A percentile compares a stretch with the other conserved stretches of the same genome.
phyloP scores from a whole-genome alignment of 2,888 invertebrate species.

The Oegoconia quadripuncta region DNA sequence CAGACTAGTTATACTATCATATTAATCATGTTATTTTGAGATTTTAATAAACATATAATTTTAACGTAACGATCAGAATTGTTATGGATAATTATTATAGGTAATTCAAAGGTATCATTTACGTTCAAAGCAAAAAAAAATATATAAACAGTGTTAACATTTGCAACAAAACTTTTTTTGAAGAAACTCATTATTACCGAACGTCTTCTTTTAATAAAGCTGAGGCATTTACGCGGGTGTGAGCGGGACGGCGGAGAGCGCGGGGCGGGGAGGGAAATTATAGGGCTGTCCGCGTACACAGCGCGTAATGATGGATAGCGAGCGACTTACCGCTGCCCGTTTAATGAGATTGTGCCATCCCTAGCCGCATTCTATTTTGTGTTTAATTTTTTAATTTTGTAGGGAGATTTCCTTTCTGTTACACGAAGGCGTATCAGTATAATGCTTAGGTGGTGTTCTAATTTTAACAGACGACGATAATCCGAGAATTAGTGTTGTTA shows the following conservation, averaged over 20 bases:
- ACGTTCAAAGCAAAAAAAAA: not conserved
- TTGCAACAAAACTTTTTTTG: constrained; percentile 2
- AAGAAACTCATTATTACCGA: constrained; percentile 54
- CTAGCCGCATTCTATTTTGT: constrained; percentile 19
- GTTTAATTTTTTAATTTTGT: constrained; percentile 12
- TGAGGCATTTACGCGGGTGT: constrained; percentile 27
- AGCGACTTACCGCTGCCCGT: constrained; percentile 36
- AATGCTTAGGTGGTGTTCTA: no score
- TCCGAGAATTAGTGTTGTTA: no score
- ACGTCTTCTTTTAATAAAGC: constrained; percentile 63
- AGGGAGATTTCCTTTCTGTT: constrained; percentile 6
- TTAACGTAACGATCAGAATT: no score
- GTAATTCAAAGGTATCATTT: not conserved
- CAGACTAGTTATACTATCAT: no score
- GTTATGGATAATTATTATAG: no score
- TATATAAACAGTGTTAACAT: constrained; percentile 8
- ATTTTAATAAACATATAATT: no score
- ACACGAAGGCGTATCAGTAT: no score
- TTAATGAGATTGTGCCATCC: constrained; percentile 67
- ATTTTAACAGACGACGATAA: no score
- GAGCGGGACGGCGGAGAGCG: constrained; percentile 30
- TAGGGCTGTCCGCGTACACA: constrained; percentile 62
- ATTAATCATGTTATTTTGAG: no score
- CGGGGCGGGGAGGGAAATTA: constrained; percentile 56
- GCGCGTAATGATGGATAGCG: constrained; percentile 68